Base-by-base conservation (phyloP, 2,888 invertebrate species). In the Drosophila mimica region DNA sequence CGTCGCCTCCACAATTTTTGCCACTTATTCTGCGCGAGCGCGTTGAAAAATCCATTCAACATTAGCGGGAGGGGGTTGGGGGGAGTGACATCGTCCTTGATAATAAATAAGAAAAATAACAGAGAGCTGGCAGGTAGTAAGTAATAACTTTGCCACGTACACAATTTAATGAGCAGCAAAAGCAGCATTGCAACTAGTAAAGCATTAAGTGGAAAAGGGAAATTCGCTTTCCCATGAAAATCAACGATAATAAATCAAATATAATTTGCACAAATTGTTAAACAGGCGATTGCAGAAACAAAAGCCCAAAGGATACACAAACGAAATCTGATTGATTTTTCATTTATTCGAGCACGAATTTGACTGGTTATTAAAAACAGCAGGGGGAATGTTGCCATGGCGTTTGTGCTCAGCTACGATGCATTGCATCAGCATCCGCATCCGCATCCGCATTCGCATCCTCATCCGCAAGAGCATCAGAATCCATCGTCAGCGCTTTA, bases 271-370 rank as follows among this genome's bases (percentile, higher is more conserved):
- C 76, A 85, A 84, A 83, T 83, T 76, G 69, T 59, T 56, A 49
- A 48, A 65, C 64, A 59, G 57, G 53, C 65, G 56, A 67, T 66
- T 61, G 54, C 58, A 53, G 49, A 49, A 59, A 74, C 64, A 68
- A 43, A 52, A 62, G 70, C 62, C 53, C 52, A 46, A 59, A 49
- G 38, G 13, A n/a, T n/a, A 13, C 61, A 8, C 20, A 33, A 57
- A 20, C 61, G 64, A 34, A 70, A 60, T 67, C 67, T 40, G 57
- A 58, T 66, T 79, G 79, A 70, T 81, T 88, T 82, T 88, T 84
- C 81, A 90, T 88, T 91, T 89, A 91, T 88, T 72, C 86, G 82
- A 70, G 74, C 86, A 75, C 76, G 74, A 81, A 82, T 87, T 85
- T 83, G 82, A 70, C 79, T 77, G 83, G 74, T 79, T 81, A 89